A percentile compares a stretch with the other conserved stretches of the same genome.
phyloP scores from a whole-genome alignment of 2,113 vertebrate genomes.

The Takifugu bimaculatus region DNA sequence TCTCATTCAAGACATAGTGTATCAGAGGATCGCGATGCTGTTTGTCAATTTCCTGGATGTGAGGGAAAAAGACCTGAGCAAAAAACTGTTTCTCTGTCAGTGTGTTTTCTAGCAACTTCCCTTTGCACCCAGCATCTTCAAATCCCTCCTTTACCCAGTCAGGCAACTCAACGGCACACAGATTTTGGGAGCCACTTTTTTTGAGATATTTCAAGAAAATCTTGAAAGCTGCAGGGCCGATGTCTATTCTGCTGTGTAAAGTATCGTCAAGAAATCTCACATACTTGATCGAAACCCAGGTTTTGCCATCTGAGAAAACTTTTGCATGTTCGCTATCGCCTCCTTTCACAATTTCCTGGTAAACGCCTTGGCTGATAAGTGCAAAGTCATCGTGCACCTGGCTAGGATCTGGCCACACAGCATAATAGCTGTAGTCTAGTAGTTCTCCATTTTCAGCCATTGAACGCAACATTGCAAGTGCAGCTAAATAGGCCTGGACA shows the following conservation, averaged over 20 bases:
- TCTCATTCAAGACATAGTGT: conserved; percentile 93
- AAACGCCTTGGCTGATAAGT: conserved; percentile 92
- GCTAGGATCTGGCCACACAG: conserved; percentile 93
- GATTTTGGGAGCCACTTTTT: conserved; percentile 87
- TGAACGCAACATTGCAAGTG: conserved; percentile 88
- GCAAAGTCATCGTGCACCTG: conserved; percentile 95
- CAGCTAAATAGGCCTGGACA: conserved; percentile 92
- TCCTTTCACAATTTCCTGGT: conserved; percentile 94
- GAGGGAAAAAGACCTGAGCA: conserved; percentile 94
- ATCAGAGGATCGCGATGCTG: conserved; percentile 92
- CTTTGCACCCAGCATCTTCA: conserved; percentile 95
- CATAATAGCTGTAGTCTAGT: conserved; percentile 86
- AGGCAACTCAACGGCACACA: conserved; percentile 95
- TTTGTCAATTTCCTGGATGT: conserved; percentile 89
- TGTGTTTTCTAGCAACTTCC: conserved; percentile 89
- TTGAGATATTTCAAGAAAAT: conserved; percentile 97
- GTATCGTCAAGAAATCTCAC: conserved; percentile 93
- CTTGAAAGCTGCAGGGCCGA: conserved; percentile 90
- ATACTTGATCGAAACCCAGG: conserved; percentile 95
- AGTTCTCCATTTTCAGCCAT: conserved; percentile 86
- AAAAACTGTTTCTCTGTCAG: conserved; percentile 95
- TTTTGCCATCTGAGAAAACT: conserved; percentile 93
- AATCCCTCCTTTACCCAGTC: conserved; percentile 94
- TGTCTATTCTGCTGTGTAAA: conserved; percentile 87
- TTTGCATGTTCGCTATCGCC: conserved; percentile 85